Conservation (phyloP, 1,140 invertebrate genomes). For the Anadara kagoshimensis region DNA sequence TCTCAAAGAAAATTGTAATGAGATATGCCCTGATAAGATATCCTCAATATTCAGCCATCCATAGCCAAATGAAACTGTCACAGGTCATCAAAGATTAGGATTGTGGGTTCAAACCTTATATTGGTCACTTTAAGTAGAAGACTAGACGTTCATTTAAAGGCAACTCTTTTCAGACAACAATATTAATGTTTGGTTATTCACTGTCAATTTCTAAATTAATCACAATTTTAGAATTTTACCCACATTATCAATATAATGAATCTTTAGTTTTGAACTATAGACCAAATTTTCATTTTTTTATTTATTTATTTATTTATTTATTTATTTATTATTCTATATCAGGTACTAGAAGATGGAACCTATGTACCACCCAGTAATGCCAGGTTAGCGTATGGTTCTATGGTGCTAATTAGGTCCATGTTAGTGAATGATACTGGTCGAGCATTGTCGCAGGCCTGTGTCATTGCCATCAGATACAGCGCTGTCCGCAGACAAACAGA, state of each 20-base stretch:
- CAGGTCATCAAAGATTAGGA: too few species aligned
- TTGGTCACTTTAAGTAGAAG: neutral
- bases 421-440: conserved; percentile 71
- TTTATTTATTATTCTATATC: too few species aligned
- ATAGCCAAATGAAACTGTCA: too few species aligned
- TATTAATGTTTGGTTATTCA: too few species aligned
- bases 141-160: neutral
- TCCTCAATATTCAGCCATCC: too few species aligned
- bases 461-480: conserved; percentile 88
- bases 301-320: neutral
- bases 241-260: neutral
- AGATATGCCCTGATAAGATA: too few species aligned
- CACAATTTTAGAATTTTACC: neutral
- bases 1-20: too few species aligned
- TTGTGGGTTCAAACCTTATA: neutral
- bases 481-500: conserved; percentile 87
- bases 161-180: neutral
- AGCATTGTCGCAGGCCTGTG: conserved; percentile 84
- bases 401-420: conserved; percentile 80
- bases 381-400: conserved; percentile 26
- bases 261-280: conserved; percentile 2
- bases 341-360: conserved; percentile 26
- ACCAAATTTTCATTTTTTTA: neutral
- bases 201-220: too few species aligned
- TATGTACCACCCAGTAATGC: conserved; percentile 9